These are phyloP conservation scores for Cantharis rustica DNA, from an alignment of 2,888 invertebrate genomes.

Conservation along the genomic window DNA sequence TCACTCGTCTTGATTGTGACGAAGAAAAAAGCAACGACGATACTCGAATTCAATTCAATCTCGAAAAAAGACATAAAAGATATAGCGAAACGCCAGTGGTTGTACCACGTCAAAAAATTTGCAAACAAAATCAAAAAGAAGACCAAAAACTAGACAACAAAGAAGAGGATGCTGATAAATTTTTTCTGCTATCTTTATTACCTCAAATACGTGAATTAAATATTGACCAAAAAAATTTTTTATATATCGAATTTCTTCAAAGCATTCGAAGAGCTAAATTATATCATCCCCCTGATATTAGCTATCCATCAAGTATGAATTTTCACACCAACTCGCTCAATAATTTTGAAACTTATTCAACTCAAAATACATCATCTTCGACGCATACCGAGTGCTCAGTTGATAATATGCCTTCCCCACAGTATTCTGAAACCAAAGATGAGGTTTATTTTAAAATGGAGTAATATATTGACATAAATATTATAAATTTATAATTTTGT, in stretches of 20 bases:
- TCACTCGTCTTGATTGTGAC: too few relatives aligned
- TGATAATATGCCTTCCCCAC: background rate
- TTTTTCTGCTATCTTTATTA: too few relatives aligned
- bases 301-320: background rate
- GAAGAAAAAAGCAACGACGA: too few relatives aligned
- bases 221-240: background rate
- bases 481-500: too few relatives aligned
- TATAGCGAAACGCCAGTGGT: too few relatives aligned
- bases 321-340: background rate
- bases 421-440: background rate
- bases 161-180: too few relatives aligned
- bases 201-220: background rate
- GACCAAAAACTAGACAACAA: too few relatives aligned
- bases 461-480: background rate
- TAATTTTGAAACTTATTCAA: background rate
- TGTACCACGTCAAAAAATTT: too few relatives aligned
- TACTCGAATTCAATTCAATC: too few relatives aligned
- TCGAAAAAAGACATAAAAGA: too few relatives aligned
- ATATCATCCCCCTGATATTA: background rate
- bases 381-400: background rate
- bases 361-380: background rate
- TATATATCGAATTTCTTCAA: background rate
- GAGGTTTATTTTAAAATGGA: background rate
- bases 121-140: too few relatives aligned
- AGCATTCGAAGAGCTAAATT: background rate